A percentile compares a stretch with the other conserved stretches of the same genome.
Evolutionary conservation across 2,888 invertebrate species (phyloP).

Genomic region (Pandemis corylana): DNA sequence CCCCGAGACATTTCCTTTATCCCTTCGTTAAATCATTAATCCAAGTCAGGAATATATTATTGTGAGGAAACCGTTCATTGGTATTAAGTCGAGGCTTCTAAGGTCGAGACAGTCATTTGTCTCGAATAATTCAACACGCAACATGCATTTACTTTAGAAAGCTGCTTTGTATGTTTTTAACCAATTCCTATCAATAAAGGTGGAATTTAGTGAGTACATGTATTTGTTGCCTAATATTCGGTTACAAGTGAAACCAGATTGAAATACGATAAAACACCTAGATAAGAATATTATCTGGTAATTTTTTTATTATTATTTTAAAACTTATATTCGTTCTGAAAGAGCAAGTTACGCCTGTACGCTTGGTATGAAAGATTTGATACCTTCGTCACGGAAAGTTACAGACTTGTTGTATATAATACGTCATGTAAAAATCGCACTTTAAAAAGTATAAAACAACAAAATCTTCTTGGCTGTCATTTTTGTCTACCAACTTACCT

Average conservation of each 20-base stretch:
- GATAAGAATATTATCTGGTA: too few species aligned
- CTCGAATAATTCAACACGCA: slow-evolving; percentile 43
- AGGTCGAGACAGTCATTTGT: slow-evolving; percentile 56
- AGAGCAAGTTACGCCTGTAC: too few species aligned
- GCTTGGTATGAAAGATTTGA: too few species aligned
- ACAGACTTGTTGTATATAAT: too few species aligned
- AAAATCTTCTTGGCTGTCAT: too few species aligned
- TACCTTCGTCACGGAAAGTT: too few species aligned
- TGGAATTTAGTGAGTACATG: slow-evolving; percentile 22
- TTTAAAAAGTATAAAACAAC: too few species aligned
- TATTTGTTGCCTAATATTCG: slow-evolving; percentile 10
- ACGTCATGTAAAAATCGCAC: too few species aligned
- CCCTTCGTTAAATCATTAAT: slow-evolving; percentile 48
- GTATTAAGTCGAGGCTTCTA: slow-evolving; percentile 25
- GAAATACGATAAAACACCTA: not conserved
- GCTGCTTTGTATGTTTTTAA: slow-evolving; percentile 35
- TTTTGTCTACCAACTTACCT: too few species aligned
- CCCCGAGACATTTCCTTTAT: slow-evolving; percentile 54
- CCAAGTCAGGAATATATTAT: slow-evolving; percentile 46
- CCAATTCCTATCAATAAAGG: slow-evolving; percentile 40
- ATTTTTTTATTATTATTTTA: too few species aligned
- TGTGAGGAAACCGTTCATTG: slow-evolving; percentile 34
- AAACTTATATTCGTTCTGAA: too few species aligned
- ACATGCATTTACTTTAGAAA: slow-evolving; percentile 40
- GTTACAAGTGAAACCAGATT: slow-evolving; percentile 6